Percentiles rank a stretch among this genome's conserved stretches.
These are phyloP conservation scores for Amphiprion clarkii DNA, from an alignment of 2,797 vertebrate genomes.

Conservation along the genomic window DNA sequence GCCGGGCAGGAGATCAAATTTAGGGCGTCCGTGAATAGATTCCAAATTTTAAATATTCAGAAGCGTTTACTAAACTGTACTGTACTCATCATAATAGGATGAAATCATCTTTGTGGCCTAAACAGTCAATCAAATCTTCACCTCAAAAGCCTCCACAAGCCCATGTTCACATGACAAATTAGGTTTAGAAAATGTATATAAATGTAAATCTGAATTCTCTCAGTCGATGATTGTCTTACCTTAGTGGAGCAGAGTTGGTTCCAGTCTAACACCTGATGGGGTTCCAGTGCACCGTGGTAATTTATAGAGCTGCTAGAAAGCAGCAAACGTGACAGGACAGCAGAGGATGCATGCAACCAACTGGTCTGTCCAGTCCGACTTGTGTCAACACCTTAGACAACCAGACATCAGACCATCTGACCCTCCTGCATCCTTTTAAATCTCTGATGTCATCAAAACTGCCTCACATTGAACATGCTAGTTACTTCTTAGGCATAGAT, in stretches of 20 bases:
- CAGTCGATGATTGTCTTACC: constrained; percentile 34
- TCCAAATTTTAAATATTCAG: not conserved
- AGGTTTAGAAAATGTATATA: not conserved
- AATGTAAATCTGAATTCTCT: not conserved
- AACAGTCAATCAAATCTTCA: not conserved
- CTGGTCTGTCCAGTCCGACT: constrained; percentile 58
- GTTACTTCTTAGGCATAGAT: not conserved
- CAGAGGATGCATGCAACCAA: not conserved
- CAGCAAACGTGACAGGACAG: constrained; percentile 15
- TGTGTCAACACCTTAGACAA: not conserved
- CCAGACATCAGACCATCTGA: constrained; percentile 40
- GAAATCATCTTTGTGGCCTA: too few species aligned
- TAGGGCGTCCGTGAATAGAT: not conserved
- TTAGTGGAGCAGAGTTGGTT: constrained; percentile 12
- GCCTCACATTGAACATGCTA: not conserved
- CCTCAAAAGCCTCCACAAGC: not conserved
- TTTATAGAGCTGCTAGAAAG: constrained; percentile 37
- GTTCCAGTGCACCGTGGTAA: not conserved
- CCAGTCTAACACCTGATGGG: not conserved
- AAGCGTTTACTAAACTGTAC: not conserved
- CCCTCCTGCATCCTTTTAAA: not conserved
- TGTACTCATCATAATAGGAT: not conserved
- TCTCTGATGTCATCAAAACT: constrained; percentile 14
- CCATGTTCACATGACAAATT: not conserved
- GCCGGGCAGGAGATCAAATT: not conserved